phyloP scores from a whole-genome alignment of 2,797 vertebrate species.

The Lateolabrax maculatus region DNA sequence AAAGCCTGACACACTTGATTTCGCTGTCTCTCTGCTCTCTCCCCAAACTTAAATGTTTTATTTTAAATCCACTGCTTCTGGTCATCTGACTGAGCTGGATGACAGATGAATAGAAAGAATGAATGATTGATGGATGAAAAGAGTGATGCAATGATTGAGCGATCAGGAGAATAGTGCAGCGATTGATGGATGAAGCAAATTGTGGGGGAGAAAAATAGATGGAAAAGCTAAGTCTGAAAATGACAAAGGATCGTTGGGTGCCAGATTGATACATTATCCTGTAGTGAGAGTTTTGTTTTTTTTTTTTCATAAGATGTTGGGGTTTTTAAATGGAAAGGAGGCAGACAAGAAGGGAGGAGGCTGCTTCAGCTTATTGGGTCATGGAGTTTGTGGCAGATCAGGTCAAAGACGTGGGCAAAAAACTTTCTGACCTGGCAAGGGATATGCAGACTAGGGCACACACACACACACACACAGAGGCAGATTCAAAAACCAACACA shows the following conservation, averaged over 20 bases:
- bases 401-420: conserved; percentile 77
- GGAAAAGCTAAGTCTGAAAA: conserved; percentile 63
- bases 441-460: conserved; percentile 27
- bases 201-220: conserved; percentile 49
- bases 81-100: conserved; percentile 14
- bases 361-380: conserved; percentile 67
- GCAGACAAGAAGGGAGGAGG: conserved; percentile 62
- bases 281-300: conserved; percentile 8
- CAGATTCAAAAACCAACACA: conserved; percentile 38
- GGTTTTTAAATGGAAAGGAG: conserved; percentile 60
- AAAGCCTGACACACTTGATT: neutral
- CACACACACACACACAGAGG: neutral
- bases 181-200: conserved; percentile 64
- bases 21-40: conserved; percentile 15
- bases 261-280: conserved; percentile 71
- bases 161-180: conserved; percentile 50
- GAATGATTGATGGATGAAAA: conserved; percentile 69
- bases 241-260: conserved; percentile 63
- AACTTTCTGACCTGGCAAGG: conserved; percentile 64
- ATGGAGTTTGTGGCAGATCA: conserved; percentile 77
- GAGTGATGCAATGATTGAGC: conserved; percentile 68
- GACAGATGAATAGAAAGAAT: conserved; percentile 46
- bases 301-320: conserved; percentile 23
- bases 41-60: conserved; percentile 11
- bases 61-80: conserved; percentile 35